Evolutionary conservation across 2,113 vertebrate genomes (phyloP).

Genomic region (Etheostoma cragini): DNA sequence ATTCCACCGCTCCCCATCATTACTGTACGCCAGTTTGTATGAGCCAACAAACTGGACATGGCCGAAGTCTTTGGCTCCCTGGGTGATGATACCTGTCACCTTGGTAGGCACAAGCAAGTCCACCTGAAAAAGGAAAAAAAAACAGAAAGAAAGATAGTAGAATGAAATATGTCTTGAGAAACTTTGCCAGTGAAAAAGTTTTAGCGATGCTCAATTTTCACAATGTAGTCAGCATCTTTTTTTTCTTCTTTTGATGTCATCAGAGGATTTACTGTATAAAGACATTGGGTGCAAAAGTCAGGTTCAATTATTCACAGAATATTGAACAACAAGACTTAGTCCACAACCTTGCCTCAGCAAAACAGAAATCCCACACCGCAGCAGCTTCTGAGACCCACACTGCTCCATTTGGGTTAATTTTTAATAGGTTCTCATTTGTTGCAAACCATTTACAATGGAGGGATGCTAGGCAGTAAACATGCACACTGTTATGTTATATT

Average conservation of each 20-base stretch:
- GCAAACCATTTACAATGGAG: conserved; percentile 57
- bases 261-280: conserved; percentile 66
- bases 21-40: conserved; percentile 97
- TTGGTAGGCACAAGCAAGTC: conserved; percentile 94
- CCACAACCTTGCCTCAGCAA: conserved; percentile 75
- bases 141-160: background rate
- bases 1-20: conserved; percentile 92
- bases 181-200: conserved; percentile 9
- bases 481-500: conserved; percentile 46
- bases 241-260: conserved; percentile 46
- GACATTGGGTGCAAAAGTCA: conserved; percentile 59
- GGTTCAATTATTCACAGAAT: conserved; percentile 82
- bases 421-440: conserved; percentile 78
- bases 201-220: conserved; percentile 31
- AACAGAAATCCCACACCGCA: conserved; percentile 70
- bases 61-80: conserved; percentile 99
- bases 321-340: conserved; percentile 76
- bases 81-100: conserved; percentile 97
- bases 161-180: conserved; percentile 3
- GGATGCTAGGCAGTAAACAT: conserved; percentile 39
- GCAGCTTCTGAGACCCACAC: conserved; percentile 67
- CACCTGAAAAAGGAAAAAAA: conserved; percentile 81
- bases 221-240: conserved; percentile 55
- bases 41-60: conserved; percentile 98
- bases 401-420: conserved; percentile 77